phyloP scores from a whole-genome alignment of 2,113 vertebrate species.

The Indicator indicator region DNA sequence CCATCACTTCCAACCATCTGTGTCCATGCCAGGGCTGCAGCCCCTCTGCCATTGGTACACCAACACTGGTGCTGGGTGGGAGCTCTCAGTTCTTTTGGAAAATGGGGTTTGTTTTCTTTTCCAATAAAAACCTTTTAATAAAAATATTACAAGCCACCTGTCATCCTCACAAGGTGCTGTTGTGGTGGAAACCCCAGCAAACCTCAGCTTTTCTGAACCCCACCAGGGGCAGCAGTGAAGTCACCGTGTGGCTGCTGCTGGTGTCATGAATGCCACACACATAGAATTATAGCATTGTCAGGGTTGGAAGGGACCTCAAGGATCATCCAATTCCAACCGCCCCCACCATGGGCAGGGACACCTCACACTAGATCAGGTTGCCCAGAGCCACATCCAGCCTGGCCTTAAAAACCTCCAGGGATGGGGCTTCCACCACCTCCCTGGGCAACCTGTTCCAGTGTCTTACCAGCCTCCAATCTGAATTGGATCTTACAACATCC shows the following conservation, averaged over 20 bases:
- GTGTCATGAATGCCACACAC: background rate
- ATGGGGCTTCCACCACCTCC: too few species aligned
- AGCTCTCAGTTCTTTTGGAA: slow-evolving; percentile 42
- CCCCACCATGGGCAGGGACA: too few species aligned
- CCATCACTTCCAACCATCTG: background rate
- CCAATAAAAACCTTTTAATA: slow-evolving; percentile 66
- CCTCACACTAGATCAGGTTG: too few species aligned
- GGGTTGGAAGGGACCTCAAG: too few species aligned
- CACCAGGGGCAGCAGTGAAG: background rate
- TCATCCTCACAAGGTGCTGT: background rate
- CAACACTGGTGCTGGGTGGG: background rate
- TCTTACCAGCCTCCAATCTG: too few species aligned
- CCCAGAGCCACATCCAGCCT: too few species aligned
- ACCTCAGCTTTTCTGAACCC: background rate
- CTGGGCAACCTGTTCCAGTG: too few species aligned
- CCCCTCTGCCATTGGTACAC: background rate
- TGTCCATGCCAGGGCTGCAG: background rate
- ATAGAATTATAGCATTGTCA: too few species aligned
- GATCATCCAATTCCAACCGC: too few species aligned
- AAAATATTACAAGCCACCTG: background rate
- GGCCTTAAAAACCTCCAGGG: too few species aligned
- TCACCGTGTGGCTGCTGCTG: fast-evolving
- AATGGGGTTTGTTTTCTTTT: slow-evolving; percentile 47
- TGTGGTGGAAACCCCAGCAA: background rate
- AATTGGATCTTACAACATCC: too few species aligned